These are phyloP conservation scores for Sialia sialis DNA, from an alignment of 2,113 vertebrate species.

Conservation along the genomic window DNA sequence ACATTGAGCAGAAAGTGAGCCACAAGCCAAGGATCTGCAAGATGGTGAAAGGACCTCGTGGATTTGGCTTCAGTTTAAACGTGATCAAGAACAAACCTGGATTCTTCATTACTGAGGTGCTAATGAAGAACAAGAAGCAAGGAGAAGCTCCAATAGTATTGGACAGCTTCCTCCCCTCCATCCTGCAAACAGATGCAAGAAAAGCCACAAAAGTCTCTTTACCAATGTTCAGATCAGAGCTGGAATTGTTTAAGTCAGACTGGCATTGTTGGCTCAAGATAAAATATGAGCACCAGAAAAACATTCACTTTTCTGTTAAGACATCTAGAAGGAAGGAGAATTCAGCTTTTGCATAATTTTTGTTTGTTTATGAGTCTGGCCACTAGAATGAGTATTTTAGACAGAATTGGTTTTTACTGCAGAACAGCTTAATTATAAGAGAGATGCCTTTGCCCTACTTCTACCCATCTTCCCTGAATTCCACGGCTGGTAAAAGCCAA, in stretches of 20 bases:
- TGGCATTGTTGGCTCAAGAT: neutral
- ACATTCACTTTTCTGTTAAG: neutral
- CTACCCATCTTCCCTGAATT: neutral
- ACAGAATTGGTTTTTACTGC: neutral
- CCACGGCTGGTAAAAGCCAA: neutral
- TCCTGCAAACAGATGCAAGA: neutral
- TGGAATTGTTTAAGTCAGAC: neutral
- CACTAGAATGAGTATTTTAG: neutral
- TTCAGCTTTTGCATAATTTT: neutral
- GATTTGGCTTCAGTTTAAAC: slow-evolving; percentile 90
- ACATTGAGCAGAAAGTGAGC: slow-evolving; percentile 24
- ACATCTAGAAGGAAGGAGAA: neutral
- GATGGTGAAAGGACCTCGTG: slow-evolving; percentile 77
- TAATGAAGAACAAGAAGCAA: neutral
- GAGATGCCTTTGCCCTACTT: fast-evolving
- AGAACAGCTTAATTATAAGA: neutral
- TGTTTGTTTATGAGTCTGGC: neutral
- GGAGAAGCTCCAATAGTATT: neutral
- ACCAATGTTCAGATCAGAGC: neutral
- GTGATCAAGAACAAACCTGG: slow-evolving; percentile 77
- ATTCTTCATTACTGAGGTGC: slow-evolving; percentile 85
- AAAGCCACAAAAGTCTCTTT: neutral
- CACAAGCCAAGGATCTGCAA: slow-evolving; percentile 85
- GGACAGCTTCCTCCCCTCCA: neutral
- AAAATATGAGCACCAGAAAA: neutral